These are phyloP conservation scores for Sinohyriopsis cumingii DNA, from an alignment of 2,888 invertebrate genomes.

Conservation along the genomic window DNA sequence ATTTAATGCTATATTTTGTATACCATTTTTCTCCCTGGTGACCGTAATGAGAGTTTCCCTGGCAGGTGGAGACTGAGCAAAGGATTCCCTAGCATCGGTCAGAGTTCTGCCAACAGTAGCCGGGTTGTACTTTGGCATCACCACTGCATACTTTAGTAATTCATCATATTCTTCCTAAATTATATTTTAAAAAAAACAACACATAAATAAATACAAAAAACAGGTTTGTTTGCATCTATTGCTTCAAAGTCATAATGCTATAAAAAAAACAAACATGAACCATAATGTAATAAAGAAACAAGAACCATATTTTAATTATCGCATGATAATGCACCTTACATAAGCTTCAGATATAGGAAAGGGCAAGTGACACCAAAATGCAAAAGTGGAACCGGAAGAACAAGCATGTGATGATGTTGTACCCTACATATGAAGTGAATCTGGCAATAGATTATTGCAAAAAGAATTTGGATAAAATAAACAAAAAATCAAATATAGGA, in stretches of 20 bases:
- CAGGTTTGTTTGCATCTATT: neutral
- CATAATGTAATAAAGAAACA: too few species aligned
- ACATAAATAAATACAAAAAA: neutral
- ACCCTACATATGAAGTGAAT: too few species aligned
- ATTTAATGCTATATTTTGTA: constrained; percentile 1
- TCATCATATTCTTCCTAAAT: constrained; percentile 69
- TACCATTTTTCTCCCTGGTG: constrained; percentile 15
- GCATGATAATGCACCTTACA: too few species aligned
- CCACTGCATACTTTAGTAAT: constrained; percentile 67
- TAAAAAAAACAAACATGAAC: too few species aligned
- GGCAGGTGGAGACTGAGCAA: constrained; percentile 31
- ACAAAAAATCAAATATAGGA: too few species aligned
- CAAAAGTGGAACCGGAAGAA: too few species aligned
- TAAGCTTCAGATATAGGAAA: too few species aligned
- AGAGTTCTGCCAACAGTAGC: constrained; percentile 45
- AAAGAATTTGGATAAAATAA: too few species aligned
- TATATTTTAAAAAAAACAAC: neutral
- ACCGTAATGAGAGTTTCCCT: constrained; percentile 16
- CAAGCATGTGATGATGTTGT: too few species aligned
- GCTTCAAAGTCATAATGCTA: neutral
- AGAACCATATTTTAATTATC: too few species aligned
- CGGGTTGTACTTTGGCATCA: constrained; percentile 60
- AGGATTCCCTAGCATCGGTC: constrained; percentile 48
- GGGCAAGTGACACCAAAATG: too few species aligned
- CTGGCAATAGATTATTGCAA: too few species aligned